A percentile compares a stretch with the other conserved stretches of the same genome.
Conservation (phyloP, 35 echinoderm and acorn worm species). For the Heliocidaris erythrogramma region DNA sequence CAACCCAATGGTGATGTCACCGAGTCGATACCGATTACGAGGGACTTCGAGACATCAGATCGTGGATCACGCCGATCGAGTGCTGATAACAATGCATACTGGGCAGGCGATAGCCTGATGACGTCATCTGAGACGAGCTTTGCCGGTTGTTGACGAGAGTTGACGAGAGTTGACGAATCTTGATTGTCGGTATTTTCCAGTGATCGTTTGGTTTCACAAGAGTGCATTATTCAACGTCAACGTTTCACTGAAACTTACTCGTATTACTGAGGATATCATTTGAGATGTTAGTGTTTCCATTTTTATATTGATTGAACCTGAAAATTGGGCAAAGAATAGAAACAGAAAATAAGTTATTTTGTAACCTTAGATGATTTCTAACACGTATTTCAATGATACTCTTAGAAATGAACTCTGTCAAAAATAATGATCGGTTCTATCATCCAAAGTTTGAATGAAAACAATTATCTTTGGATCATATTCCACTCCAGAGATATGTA, state of each 20-base stretch:
- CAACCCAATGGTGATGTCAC: not conserved
- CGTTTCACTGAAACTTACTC: not conserved
- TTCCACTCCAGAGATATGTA: no score
- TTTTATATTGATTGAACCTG: no score
- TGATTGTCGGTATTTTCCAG: not conserved
- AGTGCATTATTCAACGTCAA: not conserved
- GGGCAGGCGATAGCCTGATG: conserved; percentile 41
- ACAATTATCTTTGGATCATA: no score
- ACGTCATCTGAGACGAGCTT: conserved; percentile 42
- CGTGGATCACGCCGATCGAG: conserved; percentile 14
- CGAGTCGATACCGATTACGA: conserved; percentile 31
- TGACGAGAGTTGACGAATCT: not conserved
- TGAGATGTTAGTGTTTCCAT: no score
- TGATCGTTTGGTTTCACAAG: not conserved
- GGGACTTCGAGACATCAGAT: conserved; percentile 41
- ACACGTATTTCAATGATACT: no score
- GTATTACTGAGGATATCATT: no score
- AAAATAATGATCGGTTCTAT: no score
- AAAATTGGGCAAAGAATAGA: no score
- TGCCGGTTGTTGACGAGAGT: conserved; percentile 21
- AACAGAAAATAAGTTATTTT: no score
- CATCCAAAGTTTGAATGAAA: no score
- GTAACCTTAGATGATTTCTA: no score
- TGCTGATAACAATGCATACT: conserved; percentile 45
- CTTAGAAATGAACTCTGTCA: no score